A percentile compares a stretch with the other conserved stretches of the same genome.
Conservation (phyloP, 2,113 vertebrate species). For the Crotalus helleri region DNA sequence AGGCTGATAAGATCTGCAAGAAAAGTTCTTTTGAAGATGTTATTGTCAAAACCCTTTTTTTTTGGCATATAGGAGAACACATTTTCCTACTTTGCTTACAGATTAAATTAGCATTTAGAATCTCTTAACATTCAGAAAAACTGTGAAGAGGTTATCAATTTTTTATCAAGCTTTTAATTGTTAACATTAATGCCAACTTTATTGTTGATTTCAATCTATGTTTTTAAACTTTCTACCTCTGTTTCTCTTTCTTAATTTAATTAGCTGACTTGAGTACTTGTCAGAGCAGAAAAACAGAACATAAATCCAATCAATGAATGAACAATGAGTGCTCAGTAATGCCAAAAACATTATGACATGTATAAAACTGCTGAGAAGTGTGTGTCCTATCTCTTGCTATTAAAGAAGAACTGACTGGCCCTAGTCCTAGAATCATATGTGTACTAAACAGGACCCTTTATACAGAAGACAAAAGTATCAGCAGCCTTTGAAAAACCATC, state of each 20-base stretch:
- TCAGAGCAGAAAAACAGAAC: neutral
- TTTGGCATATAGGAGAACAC: neutral
- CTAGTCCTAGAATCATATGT: neutral
- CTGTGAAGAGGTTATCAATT: neutral
- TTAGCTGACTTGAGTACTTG: neutral
- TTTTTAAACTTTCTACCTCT: neutral
- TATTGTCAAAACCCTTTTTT: neutral
- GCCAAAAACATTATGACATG: neutral
- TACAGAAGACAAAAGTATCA: neutral
- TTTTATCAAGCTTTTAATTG: neutral
- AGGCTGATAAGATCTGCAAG: neutral
- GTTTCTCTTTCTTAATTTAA: neutral
- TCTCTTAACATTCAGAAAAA: neutral
- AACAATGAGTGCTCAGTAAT: neutral
- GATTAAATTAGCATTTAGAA: neutral
- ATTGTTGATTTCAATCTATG: neutral
- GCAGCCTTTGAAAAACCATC: neutral
- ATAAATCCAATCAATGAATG: neutral
- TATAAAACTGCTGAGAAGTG: neutral
- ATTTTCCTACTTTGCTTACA: neutral
- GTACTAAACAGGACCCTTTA: neutral
- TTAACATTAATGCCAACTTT: neutral
- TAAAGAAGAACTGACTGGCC: neutral
- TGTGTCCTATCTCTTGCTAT: neutral
- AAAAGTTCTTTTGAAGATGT: neutral